Base-by-base conservation (phyloP, 2,888 invertebrate species). In the Epirrita christyi region DNA sequence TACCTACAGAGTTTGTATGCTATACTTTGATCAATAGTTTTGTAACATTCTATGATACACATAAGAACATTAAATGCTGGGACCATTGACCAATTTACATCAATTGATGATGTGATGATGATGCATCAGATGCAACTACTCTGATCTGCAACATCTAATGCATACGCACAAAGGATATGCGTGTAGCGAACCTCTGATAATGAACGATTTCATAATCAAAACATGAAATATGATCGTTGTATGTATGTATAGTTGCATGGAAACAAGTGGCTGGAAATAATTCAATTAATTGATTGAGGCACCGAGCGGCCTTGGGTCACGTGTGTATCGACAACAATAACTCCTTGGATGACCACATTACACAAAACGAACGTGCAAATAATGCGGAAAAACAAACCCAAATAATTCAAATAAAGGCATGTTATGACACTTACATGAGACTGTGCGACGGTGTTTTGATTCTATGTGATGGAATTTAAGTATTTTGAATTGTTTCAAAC, bases 291-390 rank as follows among this genome's bases (percentile, higher is more conserved):
- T 63, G 58, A 55, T 67, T 63, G 58, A 67, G 55, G 60, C 67
- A 64, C 67, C 56, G 58, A 59, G 58, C 68, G 80, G 76, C 83
- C 84, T 87, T 83, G 83, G 70, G 75, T 83, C 83, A 83, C 79
- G 79, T 85, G 82, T 80, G 75, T 73, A 76, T 73, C 13, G 27
- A 40, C 27, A 80, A 82, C 73, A 82, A 81, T 80, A 82, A 76
- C 71, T 73, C 68, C 69, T 72, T 68, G 67, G 68, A 73, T 72
- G 70, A 66, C 77, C 60, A 68, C 64, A 67, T 71, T 70, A 67
- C 67, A 69, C 43, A 66, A 71, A 59, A 65, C 14, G 41, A 34
- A 52, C 43, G 56, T 68, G 66, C 61, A 68, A 72, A 70, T 63
- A 64, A 55, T 59, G 55, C 43, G 28, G 34, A 53, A 53, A 53